These are phyloP conservation scores for Drosophila aldrichi DNA, from an alignment of 2,888 invertebrate species.

Conservation along the genomic window DNA sequence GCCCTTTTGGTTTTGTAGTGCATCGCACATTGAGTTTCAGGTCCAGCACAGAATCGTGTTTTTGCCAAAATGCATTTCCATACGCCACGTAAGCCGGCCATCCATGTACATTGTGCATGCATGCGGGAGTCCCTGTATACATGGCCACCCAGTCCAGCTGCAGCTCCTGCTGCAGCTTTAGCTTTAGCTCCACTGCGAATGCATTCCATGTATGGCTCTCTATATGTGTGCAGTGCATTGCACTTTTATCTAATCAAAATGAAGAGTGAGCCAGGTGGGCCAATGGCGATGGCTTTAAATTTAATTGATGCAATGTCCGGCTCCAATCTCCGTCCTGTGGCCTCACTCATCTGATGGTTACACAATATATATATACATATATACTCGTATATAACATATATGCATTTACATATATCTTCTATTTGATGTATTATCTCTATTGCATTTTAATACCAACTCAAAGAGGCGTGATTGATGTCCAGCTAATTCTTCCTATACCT, in stretches of 20 bases:
- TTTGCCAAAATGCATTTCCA: constrained; percentile 79
- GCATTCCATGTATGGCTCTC: constrained; percentile 38
- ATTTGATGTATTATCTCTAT: constrained; percentile 48
- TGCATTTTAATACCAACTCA: background rate
- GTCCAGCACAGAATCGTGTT: constrained; percentile 62
- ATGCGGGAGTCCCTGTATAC: constrained; percentile 49
- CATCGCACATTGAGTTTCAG: constrained; percentile 43
- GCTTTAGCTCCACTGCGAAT: constrained; percentile 20
- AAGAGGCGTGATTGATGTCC: background rate
- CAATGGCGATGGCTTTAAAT: constrained; percentile 65
- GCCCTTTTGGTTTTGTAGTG: constrained; percentile 69
- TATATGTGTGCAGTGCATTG: constrained; percentile 61
- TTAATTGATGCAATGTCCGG: constrained; percentile 64
- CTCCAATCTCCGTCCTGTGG: constrained; percentile 38
- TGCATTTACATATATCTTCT: background rate
- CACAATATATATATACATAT: background rate
- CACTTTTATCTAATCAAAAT: constrained; percentile 74
- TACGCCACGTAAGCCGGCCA: constrained; percentile 65
- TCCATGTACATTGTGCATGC: constrained; percentile 58
- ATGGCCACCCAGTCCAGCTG: constrained; percentile 20
- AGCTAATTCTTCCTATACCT: no score
- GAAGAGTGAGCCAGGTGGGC: constrained; percentile 9
- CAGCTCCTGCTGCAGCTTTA: constrained; percentile 10
- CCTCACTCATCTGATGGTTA: constrained; percentile 34
- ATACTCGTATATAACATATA: background rate